Conservation (phyloP, 1,140 invertebrate genomes). For the Rhopalosiphum maidis region DNA sequence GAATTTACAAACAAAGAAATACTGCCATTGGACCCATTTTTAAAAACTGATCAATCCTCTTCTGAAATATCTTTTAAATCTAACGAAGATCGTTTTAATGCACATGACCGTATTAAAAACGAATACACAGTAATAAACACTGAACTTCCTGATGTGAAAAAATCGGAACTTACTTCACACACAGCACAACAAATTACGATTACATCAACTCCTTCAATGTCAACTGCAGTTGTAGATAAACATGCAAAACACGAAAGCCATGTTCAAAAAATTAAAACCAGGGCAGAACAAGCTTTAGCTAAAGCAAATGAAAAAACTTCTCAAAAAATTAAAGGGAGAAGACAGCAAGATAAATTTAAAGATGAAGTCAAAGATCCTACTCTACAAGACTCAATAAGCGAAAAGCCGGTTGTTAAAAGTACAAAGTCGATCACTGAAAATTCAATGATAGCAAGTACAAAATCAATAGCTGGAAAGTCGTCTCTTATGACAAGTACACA, state of each 20-base stretch:
- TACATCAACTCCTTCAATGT: neutral
- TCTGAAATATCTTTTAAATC: neutral
- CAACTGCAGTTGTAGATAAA: neutral
- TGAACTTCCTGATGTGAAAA: neutral
- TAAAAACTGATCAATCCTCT: neutral
- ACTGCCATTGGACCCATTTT: neutral
- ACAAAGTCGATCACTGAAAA: neutral
- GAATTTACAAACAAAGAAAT: constrained; percentile 34
- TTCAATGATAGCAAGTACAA: neutral
- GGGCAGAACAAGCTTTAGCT: constrained; percentile 39
- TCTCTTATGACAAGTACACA: neutral
- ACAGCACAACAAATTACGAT: neutral
- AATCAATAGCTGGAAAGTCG: neutral
- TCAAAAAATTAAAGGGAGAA: neutral
- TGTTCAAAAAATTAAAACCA: constrained; percentile 43
- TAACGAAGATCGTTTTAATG: neutral
- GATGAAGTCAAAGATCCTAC: neutral
- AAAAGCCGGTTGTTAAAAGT: neutral
- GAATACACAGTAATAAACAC: neutral
- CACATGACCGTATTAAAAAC: neutral
- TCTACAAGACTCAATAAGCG: neutral
- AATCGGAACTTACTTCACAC: neutral
- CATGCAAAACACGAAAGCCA: neutral
- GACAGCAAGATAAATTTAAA: neutral
- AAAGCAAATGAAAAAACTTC: constrained; percentile 12